These are phyloP conservation scores for Ischnura elegans DNA, from an alignment of 2,888 invertebrate genomes.

Conservation along the genomic window DNA sequence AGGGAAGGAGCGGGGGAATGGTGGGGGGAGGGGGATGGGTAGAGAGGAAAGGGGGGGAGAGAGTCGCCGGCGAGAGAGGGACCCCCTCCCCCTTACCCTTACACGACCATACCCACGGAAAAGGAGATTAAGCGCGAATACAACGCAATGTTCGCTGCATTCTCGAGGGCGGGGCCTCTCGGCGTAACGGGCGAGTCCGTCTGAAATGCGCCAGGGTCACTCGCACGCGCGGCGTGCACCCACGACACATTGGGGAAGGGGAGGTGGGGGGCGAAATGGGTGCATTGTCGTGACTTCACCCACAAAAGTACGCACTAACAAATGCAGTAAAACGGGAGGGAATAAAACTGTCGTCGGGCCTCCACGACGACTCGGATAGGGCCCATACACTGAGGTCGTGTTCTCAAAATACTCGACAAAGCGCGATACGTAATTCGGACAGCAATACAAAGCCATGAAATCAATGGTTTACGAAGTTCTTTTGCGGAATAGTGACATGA, in stretches of 20 bases:
- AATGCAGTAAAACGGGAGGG: no score
- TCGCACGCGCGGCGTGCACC: no score
- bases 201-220: neutral
- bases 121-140: conserved; percentile 64
- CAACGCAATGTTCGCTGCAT: conserved; percentile 48
- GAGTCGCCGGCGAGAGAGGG: neutral
- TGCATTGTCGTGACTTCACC: neutral
- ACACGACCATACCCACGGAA: conserved; percentile 65
- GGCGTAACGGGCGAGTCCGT: neutral
- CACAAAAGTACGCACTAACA: neutral
- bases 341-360: no score
- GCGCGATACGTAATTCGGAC: no score
- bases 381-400: no score
- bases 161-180: neutral
- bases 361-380: no score
- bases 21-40: neutral
- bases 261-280: neutral
- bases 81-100: neutral
- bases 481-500: no score
- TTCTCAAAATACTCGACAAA: no score
- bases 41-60: neutral
- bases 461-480: no score
- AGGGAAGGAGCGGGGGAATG: neutral
- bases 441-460: no score
- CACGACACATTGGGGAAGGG: neutral